These are phyloP conservation scores for Anabacerthia variegaticeps DNA, from an alignment of 2,797 vertebrate genomes.

Conservation along the genomic window DNA sequence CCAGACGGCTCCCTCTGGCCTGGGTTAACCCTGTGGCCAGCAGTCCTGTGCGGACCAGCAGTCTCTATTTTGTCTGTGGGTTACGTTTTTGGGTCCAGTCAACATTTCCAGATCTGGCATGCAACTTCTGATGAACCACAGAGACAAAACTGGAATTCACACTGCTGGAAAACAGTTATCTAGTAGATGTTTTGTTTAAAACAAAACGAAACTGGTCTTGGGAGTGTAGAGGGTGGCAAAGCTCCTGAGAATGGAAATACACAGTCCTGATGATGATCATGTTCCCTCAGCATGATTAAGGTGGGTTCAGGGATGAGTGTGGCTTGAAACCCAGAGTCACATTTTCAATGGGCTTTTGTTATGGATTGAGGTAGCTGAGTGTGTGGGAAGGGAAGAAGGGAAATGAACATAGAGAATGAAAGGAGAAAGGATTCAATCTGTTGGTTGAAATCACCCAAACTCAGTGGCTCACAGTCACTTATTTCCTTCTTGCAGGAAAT, in stretches of 20 bases:
- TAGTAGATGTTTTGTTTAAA: neutral
- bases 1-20: neutral
- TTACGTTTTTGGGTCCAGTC: neutral
- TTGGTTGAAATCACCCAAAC: neutral
- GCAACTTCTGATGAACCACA: neutral
- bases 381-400: neutral
- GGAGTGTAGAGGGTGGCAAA: fast-evolving
- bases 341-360: neutral
- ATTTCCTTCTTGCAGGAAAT: neutral
- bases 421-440: neutral
- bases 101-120: neutral
- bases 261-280: neutral
- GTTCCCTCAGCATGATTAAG: neutral
- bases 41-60: neutral
- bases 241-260: neutral
- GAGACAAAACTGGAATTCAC: neutral
- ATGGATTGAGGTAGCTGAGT: neutral
- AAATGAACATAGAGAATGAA: neutral
- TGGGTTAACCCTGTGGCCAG: neutral
- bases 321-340: neutral
- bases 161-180: neutral
- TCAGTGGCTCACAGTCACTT: neutral
- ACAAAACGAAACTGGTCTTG: neutral
- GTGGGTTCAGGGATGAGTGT: neutral
- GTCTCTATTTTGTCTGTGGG: neutral